Percentiles rank a stretch among this genome's conserved stretches.
These are phyloP conservation scores for Tychaedon coryphoeus DNA, from an alignment of 2,113 vertebrate genomes.

Conservation along the genomic window DNA sequence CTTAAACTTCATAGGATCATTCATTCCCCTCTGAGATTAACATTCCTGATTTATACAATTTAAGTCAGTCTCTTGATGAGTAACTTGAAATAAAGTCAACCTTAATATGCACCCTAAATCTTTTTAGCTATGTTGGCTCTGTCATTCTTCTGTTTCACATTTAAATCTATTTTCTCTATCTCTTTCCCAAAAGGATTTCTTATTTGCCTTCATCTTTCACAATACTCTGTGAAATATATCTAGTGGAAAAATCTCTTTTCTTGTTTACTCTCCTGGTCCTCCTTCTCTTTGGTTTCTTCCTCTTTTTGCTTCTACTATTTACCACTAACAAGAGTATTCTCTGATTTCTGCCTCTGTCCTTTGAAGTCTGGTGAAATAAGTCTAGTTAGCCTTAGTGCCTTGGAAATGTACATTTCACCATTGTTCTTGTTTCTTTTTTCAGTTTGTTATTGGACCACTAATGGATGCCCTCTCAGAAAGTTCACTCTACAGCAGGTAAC, in stretches of 20 bases:
- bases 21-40: background rate
- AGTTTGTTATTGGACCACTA: constrained; percentile 88
- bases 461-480: constrained; percentile 91
- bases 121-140: background rate
- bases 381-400: background rate
- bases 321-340: background rate
- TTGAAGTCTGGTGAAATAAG: background rate
- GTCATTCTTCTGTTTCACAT: background rate
- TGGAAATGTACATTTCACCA: background rate
- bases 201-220: background rate
- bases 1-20: background rate
- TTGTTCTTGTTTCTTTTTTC: background rate
- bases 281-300: background rate
- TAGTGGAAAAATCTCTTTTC: background rate
- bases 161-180: background rate
- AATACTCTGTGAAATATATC: background rate
- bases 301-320: background rate
- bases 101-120: background rate
- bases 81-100: background rate
- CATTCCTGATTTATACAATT: background rate
- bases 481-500: constrained; percentile 87
- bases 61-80: background rate
- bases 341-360: background rate
- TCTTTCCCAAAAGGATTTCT: background rate
- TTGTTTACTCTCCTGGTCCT: background rate